These are phyloP conservation scores for Zoanthus sociatus DNA, from an alignment of 92 coral and sea anemone species.

Conservation along the genomic window DNA sequence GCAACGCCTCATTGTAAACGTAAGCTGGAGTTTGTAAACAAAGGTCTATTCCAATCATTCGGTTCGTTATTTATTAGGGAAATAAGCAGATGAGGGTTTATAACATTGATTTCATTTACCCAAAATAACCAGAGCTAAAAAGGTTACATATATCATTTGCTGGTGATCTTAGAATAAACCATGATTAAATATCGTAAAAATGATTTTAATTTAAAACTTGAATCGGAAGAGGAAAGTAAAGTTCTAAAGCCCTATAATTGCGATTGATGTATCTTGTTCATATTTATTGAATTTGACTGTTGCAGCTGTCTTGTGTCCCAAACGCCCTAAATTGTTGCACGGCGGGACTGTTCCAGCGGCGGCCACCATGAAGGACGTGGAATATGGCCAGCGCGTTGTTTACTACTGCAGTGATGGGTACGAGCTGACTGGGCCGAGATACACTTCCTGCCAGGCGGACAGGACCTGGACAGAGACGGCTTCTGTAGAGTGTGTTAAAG, in stretches of 20 bases:
- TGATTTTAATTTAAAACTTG: no score
- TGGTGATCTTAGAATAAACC: no score
- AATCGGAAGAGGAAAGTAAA: no score
- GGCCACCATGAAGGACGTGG: slow-evolving; percentile 83
- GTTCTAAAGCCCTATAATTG: no score
- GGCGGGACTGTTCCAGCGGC: slow-evolving; percentile 87
- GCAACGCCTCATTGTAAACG: slow-evolving; percentile 89
- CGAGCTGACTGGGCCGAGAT: slow-evolving; percentile 90
- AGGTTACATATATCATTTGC: no score
- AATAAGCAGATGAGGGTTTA: no score
- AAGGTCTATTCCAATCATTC: neutral
- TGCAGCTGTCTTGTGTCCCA: slow-evolving; percentile 88
- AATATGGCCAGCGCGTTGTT: slow-evolving; percentile 93
- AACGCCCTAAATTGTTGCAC: slow-evolving; percentile 61
- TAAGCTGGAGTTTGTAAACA: slow-evolving; percentile 37
- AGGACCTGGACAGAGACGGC: slow-evolving; percentile 85
- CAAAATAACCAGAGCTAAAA: no score
- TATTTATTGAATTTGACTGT: neutral
- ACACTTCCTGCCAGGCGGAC: slow-evolving; percentile 87
- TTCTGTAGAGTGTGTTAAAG: slow-evolving; percentile 83
- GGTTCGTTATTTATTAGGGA: no score
- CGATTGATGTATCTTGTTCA: no score
- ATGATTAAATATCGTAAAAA: neutral
- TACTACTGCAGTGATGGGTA: slow-evolving; percentile 90
- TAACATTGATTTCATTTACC: no score